These are phyloP conservation scores for Macrosteles quadrilineatus DNA, from an alignment of 1,140 invertebrate species.

Conservation along the genomic window DNA sequence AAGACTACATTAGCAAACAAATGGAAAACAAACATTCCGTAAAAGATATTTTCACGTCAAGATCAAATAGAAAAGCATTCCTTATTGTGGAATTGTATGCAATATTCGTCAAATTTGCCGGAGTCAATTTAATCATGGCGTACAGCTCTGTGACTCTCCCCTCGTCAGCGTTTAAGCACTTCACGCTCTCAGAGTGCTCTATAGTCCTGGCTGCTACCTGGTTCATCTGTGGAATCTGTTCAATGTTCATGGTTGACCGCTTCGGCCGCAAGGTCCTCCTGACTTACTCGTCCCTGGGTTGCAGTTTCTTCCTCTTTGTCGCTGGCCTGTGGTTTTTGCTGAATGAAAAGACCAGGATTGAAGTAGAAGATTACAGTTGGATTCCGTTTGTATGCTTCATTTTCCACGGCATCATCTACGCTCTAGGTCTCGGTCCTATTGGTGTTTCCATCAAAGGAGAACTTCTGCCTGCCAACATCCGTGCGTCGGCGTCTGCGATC, in stretches of 20 bases:
- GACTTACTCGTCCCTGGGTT: constrained; percentile 54
- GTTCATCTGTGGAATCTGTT: constrained; percentile 51
- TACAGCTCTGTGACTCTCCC: constrained; percentile 46
- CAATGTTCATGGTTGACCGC: constrained; percentile 52
- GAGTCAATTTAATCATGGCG: constrained; percentile 38
- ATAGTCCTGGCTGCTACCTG: constrained; percentile 36
- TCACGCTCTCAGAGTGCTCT: constrained; percentile 27
- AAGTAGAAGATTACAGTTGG: constrained; percentile 48
- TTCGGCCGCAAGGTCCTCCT: constrained; percentile 56
- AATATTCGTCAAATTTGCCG: constrained; percentile 47
- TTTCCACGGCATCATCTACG: not conserved
- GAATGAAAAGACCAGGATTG: constrained; percentile 49
- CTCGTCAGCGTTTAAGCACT: constrained; percentile 1
- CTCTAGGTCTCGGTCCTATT: constrained; percentile 23
- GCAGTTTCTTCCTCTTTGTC: constrained; percentile 50
- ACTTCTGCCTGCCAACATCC: constrained; percentile 8
- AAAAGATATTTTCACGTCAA: constrained; percentile 50
- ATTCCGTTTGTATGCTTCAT: constrained; percentile 13
- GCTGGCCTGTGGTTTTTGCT: constrained; percentile 51
- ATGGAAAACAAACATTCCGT: constrained; percentile 48
- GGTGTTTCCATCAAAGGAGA: constrained; percentile 18
- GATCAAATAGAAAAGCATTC: constrained; percentile 52
- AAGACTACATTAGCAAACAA: constrained; percentile 45
- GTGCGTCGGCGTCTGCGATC: constrained; percentile 7
- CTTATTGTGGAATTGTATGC: constrained; percentile 46